These are phyloP conservation scores for Sclerodermus sp. DNA, from an alignment of 2,888 invertebrate species.

Conservation along the genomic window DNA sequence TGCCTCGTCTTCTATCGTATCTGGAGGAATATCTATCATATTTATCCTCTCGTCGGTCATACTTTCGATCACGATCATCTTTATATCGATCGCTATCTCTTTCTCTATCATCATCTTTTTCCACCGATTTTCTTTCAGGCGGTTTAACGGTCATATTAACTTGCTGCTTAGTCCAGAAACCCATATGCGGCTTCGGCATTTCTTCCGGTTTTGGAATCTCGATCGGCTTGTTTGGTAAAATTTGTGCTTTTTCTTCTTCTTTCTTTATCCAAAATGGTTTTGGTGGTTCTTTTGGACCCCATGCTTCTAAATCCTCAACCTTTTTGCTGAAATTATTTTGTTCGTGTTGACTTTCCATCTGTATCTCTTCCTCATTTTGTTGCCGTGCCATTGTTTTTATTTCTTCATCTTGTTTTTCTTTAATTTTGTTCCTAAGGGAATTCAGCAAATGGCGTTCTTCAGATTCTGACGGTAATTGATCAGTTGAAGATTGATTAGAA, in stretches of 20 bases:
- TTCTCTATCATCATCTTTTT: constrained; percentile 53
- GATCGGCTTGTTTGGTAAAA: constrained; percentile 26
- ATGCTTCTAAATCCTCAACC: constrained; percentile 22
- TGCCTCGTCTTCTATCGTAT: constrained; percentile 44
- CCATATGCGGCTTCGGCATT: constrained; percentile 55
- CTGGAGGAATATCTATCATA: constrained; percentile 43
- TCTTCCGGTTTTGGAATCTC: constrained; percentile 48
- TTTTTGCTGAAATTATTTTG: constrained; percentile 28
- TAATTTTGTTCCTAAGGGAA: constrained; percentile 61
- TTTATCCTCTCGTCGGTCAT: constrained; percentile 48
- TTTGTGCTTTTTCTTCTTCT: constrained; percentile 41
- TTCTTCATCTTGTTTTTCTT: constrained; percentile 60
- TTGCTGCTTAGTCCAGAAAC: constrained; percentile 56
- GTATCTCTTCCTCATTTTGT: constrained; percentile 19
- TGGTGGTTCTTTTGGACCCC: constrained; percentile 31
- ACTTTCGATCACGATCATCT: constrained; percentile 39
- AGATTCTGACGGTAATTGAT: constrained; percentile 42
- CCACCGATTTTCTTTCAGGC: constrained; percentile 46
- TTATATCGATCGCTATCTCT: constrained; percentile 54
- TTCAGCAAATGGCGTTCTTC: constrained; percentile 60
- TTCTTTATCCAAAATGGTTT: constrained; percentile 45
- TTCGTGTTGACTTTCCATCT: constrained; percentile 30
- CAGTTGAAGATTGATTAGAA: constrained; percentile 35
- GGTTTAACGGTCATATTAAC: constrained; percentile 50
- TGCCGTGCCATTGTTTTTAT: constrained; percentile 45